Conservation (phyloP, 2,113 vertebrate genomes). For the Sinocyclocheilus grahami region DNA sequence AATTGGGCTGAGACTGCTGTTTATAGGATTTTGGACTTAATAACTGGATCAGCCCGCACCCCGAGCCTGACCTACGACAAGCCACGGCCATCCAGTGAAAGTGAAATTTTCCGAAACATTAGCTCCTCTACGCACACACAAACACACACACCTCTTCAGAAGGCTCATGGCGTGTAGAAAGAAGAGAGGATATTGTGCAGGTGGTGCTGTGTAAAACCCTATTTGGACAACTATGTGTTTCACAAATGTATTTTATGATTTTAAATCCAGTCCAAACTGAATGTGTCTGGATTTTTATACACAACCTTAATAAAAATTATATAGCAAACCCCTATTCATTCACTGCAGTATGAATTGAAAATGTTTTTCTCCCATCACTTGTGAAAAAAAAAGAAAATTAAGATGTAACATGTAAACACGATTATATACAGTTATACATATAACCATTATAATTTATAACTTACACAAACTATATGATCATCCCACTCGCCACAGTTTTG, state of each 20-base stretch:
- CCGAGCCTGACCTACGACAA: constrained; percentile 91
- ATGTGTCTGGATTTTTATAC: background rate
- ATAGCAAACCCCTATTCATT: background rate
- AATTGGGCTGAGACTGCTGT: constrained; percentile 96
- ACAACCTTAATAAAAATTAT: background rate
- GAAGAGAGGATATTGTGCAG: constrained; percentile 25
- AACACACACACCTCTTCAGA: constrained; percentile 11
- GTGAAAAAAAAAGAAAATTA: background rate
- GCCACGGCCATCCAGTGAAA: constrained; percentile 83
- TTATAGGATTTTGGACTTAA: constrained; percentile 94
- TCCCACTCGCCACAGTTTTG: background rate
- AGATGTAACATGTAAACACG: background rate
- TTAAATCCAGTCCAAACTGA: background rate
- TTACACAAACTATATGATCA: background rate
- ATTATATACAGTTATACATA: background rate
- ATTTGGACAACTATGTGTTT: background rate
- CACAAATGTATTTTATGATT: constrained; percentile 2
- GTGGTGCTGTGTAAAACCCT: constrained; percentile 14
- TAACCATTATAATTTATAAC: no score
- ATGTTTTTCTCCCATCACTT: background rate
- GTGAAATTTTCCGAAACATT: constrained; percentile 78
- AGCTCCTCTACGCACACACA: constrained; percentile 61
- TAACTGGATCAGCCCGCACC: constrained; percentile 89
- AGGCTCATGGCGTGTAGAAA: background rate
- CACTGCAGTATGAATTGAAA: background rate